A percentile compares a stretch with the other conserved stretches of the same genome.
Evolutionary conservation across 2,113 vertebrate genomes (phyloP).

Genomic region (Bufo gargarizans): DNA sequence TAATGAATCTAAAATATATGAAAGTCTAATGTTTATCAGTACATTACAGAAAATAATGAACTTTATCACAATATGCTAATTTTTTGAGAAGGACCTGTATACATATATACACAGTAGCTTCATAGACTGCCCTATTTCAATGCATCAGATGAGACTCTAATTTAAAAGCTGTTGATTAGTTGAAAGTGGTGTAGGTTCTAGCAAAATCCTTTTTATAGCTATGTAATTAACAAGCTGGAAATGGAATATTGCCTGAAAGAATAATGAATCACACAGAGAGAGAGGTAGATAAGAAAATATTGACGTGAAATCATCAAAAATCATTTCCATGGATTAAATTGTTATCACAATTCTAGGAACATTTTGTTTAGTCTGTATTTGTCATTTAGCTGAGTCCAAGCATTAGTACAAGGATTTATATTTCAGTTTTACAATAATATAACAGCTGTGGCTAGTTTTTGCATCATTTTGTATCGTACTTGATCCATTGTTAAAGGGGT

Average conservation of each 20-base stretch:
- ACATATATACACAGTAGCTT: background rate
- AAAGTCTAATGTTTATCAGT: too few relatives aligned
- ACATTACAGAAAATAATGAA: too few relatives aligned
- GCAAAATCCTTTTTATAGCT: conserved; percentile 47
- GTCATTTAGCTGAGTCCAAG: too few relatives aligned
- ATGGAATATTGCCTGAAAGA: conserved; percentile 47
- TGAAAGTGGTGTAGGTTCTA: conserved; percentile 47
- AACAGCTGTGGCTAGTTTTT: too few relatives aligned
- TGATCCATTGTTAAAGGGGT: too few relatives aligned
- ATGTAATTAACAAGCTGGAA: conserved; percentile 42
- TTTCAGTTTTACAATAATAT: too few relatives aligned
- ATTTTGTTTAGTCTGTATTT: background rate
- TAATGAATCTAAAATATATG: too few relatives aligned
- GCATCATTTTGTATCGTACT: too few relatives aligned
- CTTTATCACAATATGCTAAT: too few relatives aligned
- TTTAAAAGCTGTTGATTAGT: conserved; percentile 58
- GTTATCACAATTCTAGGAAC: background rate
- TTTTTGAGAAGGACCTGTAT: too few relatives aligned
- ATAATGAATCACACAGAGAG: conserved; percentile 45
- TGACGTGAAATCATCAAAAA: conserved; percentile 22
- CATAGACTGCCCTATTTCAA: conserved; percentile 9
- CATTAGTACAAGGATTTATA: too few relatives aligned
- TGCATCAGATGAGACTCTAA: conserved; percentile 38
- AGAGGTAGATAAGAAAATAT: background rate
- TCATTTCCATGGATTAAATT: background rate